Conservation (phyloP, 2,797 vertebrate species). For the Chloroceryle inda region DNA sequence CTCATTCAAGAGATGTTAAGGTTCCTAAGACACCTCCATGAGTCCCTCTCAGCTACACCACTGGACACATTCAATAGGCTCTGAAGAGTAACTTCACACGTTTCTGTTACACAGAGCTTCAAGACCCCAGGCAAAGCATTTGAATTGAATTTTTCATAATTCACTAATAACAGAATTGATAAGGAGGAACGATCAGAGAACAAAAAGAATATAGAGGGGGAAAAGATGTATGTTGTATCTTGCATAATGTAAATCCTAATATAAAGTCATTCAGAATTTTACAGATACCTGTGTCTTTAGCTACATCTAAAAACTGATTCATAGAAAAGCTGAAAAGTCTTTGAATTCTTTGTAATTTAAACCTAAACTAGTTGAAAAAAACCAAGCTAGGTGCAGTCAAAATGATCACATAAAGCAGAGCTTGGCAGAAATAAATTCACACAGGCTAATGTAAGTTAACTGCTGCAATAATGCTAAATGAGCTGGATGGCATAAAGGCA, state of each 20-base stretch:
- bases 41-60: not conserved
- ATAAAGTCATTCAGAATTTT: not conserved
- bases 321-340: not conserved
- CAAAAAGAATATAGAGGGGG: not conserved
- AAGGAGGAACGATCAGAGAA: not conserved
- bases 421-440: not conserved
- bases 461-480: not conserved
- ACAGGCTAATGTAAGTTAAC: not conserved
- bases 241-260: not conserved
- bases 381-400: not conserved
- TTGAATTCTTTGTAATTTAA: not conserved
- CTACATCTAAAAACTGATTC: not conserved
- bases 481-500: not conserved
- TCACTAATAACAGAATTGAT: not conserved
- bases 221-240: not conserved
- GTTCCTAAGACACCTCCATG: not conserved
- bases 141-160: not conserved
- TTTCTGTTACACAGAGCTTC: not conserved
- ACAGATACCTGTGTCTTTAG: not conserved
- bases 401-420: not conserved
- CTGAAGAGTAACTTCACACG: not conserved
- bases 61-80: not conserved
- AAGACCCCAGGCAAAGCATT: not conserved
- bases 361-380: not conserved
- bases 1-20: not conserved